Evolutionary conservation across 2,113 vertebrate genomes (phyloP), one percentile per base, ranked within the genome.

Genomic region (Oxyura jamaicensis): DNA sequence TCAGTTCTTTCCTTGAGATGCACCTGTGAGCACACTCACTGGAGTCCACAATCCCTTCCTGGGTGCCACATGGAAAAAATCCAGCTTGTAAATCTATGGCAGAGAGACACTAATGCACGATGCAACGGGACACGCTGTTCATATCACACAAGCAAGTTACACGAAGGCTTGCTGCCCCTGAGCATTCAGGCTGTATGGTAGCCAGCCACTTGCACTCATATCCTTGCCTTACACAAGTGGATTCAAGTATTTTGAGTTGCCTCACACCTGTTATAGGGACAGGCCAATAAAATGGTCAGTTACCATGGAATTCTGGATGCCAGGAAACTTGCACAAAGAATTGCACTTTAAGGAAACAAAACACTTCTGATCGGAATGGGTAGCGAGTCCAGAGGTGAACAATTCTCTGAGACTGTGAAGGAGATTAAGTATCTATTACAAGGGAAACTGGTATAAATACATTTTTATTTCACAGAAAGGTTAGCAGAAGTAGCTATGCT

Each of bases 11-110:
- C 50, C 76, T 26, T 21, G 55, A 86, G 35, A 56, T 0, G 0
- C 14, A 28, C 33, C 8, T 0, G 3, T 17, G 16, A 52, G 13
- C 36, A 6, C 0, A 8, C n/a, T 36, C 82, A 68, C 2, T 0
- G 29, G 52, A 60, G 12, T 3, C 63, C 48, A 14, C 39, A 19
- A 5, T 1, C 3, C 67, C 39, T 13, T 68, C 77, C 25, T 1
- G 6, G 50, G 41, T 19, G 25, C 53, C 77, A 22, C 67, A 9
- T 0, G 11, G 29, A 42, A n/a, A 18, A 50, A 41, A 39, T 29
- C 48, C 48, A 39, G 13, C 7, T 15, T 19, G 48, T 36, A 39
- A 39, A 72, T 53, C 48, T 36, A 28, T 15, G 9, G n/a, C 48
- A 53, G 44, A 19, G 42, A 81, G 56, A 36, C 36, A 29, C 22